Evolutionary conservation across 2,797 vertebrate species (phyloP), one percentile per base, ranked within the genome.

Genomic region (Hippoglossus hippoglossus): DNA sequence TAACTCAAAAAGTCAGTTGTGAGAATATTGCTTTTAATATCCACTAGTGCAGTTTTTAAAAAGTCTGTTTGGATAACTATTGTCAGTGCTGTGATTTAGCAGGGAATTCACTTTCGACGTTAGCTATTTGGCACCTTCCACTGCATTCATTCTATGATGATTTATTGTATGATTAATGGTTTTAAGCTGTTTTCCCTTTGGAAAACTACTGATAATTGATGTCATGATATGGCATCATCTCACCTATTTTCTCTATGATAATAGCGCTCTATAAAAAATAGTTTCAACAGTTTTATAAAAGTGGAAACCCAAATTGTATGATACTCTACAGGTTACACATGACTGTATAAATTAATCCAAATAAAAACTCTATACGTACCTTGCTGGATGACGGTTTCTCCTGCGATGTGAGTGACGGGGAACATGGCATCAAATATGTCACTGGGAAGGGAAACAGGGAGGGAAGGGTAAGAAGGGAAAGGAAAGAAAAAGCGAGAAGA

Each of bases 391-490:
- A 99, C 98, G 0, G 96, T 99, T 93, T 99, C 98, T 75, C 96
- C 97, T 6, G 96, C 98, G 3, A 99, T 99, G 91, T 99, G 98
- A 16, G 95, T 99, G 77, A 99, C 97, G 0, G 98, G 97, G 67
- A 99, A 99, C 98, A 99, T 99, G 85, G 98, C 98, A 57, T 99
- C 98, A 18, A 99, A 99, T 88, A 99, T 99, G 91, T 99, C 98
- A 87, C 98, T 99, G 90, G 6, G 77, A 87, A 73, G 89, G 62
- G 91, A 53, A 87, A 22, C 10, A 64, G 47, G 73, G 28, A 77
- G 26, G 49, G 24, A 54, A 26, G 49, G 31, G 53, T 19, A 63
- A 66, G 64, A 61, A 39, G 51, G 18, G 10, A 54, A 21, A 19
- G 15, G 15, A 63, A 7, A 47, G 34, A 69, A 41, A 63, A 51